Evolutionary conservation across 2,797 vertebrate species (phyloP).

Genomic region (Ataeniobius toweri): DNA sequence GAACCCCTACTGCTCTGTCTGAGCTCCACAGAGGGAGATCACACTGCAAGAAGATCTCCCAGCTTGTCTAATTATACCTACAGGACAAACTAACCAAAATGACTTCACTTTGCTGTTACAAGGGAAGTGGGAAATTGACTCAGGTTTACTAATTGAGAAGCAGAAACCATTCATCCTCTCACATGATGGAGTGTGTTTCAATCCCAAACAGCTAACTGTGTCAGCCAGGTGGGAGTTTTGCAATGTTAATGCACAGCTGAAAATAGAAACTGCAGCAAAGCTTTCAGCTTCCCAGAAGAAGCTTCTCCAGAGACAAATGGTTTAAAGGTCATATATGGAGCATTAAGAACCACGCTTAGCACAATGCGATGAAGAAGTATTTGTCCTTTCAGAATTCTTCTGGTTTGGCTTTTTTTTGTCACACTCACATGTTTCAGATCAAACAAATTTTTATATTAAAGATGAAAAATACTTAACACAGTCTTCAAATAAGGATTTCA

Average conservation of each 20-base stretch:
- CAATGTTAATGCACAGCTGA: slow-evolving; percentile 27
- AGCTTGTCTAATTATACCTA: slow-evolving; percentile 39
- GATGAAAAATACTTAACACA: no score
- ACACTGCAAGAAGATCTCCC: slow-evolving; percentile 7
- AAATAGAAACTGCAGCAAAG: slow-evolving; percentile 23
- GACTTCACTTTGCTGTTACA: slow-evolving; percentile 40
- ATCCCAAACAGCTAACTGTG: background rate
- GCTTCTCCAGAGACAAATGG: slow-evolving; percentile 41
- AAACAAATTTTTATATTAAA: background rate
- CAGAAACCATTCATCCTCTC: slow-evolving; percentile 18
- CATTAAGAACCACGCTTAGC: slow-evolving; percentile 35
- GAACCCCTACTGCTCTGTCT: slow-evolving; percentile 31
- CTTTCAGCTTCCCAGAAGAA: slow-evolving; percentile 27
- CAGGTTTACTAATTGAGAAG: slow-evolving; percentile 30
- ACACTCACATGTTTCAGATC: background rate
- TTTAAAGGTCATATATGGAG: slow-evolving; percentile 59
- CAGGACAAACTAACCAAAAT: slow-evolving; percentile 41
- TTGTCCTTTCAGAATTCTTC: background rate
- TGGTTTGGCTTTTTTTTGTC: background rate
- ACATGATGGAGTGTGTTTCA: slow-evolving; percentile 10
- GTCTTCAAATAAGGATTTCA: no score
- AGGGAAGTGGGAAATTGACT: slow-evolving; percentile 15
- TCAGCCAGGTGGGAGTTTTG: slow-evolving; percentile 32
- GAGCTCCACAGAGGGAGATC: slow-evolving; percentile 21
- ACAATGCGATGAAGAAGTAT: background rate